phyloP scores from a whole-genome alignment of 2,797 vertebrate species.

The Momotus momota region DNA sequence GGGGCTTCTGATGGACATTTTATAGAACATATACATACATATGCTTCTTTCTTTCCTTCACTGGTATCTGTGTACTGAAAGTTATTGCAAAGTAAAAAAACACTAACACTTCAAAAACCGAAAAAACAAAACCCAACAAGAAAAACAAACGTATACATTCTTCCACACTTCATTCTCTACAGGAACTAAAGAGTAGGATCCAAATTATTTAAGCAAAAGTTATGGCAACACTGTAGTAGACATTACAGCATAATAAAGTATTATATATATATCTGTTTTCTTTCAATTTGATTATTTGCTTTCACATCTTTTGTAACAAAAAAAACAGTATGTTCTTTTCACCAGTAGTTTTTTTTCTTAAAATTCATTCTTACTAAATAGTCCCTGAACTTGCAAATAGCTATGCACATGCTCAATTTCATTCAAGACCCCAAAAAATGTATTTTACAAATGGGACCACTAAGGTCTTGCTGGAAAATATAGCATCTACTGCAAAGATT shows the following conservation, averaged over 20 bases:
- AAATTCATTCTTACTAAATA: background rate
- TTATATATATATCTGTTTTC: background rate
- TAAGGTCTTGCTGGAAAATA: conserved; percentile 10
- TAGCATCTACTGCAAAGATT: background rate
- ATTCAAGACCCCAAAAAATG: conserved; percentile 43
- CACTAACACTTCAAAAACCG: background rate
- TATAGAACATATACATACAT: conserved; percentile 79
- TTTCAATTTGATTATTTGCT: background rate
- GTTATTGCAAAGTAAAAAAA: background rate
- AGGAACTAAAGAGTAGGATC: background rate
- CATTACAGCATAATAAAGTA: background rate
- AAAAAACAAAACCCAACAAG: background rate
- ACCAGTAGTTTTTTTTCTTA: background rate
- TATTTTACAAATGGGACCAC: conserved; percentile 37
- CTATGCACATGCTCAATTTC: background rate
- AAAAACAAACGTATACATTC: background rate
- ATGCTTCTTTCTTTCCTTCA: background rate
- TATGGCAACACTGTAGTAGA: background rate
- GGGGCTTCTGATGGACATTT: conserved; percentile 77
- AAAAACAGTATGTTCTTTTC: background rate
- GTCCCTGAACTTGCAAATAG: background rate
- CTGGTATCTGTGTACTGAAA: conserved; percentile 70
- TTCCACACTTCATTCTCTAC: conserved; percentile 1
- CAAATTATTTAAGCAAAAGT: background rate
- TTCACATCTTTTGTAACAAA: background rate